Conservation (phyloP, 2,797 vertebrate species). For the Adrianichthys oophorus region DNA sequence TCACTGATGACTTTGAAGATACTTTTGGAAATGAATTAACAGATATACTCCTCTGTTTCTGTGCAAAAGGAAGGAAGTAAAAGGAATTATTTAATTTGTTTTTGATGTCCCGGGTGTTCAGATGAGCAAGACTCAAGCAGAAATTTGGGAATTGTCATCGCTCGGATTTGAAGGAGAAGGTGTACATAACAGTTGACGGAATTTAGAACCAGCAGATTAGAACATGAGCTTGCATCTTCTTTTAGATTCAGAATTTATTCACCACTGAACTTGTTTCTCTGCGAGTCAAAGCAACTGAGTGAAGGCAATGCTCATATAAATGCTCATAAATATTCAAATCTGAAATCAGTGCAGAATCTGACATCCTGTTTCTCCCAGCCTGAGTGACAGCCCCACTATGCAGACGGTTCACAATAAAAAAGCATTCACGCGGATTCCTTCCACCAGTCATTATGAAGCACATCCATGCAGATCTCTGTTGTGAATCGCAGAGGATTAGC, state of each 20-base stretch:
- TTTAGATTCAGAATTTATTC: background rate
- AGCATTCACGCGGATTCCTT: slow-evolving; percentile 60
- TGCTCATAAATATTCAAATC: background rate
- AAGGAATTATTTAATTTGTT: too few relatives aligned
- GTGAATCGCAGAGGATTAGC: slow-evolving; percentile 68
- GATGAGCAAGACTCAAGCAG: too few relatives aligned
- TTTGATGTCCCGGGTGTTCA: too few relatives aligned
- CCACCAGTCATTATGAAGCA: slow-evolving; percentile 43
- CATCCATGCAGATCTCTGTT: slow-evolving; percentile 36
- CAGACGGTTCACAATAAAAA: slow-evolving; percentile 27
- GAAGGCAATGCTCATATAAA: background rate
- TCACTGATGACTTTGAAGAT: too few relatives aligned
- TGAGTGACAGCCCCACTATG: background rate
- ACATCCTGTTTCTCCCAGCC: background rate
- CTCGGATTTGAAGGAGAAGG: too few relatives aligned
- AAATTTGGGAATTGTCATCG: too few relatives aligned
- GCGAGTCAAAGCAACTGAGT: background rate
- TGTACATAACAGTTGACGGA: too few relatives aligned
- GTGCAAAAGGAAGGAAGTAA: too few relatives aligned
- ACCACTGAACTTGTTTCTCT: background rate
- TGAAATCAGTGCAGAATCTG: background rate
- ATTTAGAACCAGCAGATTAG: too few relatives aligned
- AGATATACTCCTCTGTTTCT: too few relatives aligned
- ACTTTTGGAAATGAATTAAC: too few relatives aligned
- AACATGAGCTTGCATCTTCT: background rate